Base-by-base conservation (phyloP, 2,888 invertebrate genomes). In the Lacanobia wlatinum region DNA sequence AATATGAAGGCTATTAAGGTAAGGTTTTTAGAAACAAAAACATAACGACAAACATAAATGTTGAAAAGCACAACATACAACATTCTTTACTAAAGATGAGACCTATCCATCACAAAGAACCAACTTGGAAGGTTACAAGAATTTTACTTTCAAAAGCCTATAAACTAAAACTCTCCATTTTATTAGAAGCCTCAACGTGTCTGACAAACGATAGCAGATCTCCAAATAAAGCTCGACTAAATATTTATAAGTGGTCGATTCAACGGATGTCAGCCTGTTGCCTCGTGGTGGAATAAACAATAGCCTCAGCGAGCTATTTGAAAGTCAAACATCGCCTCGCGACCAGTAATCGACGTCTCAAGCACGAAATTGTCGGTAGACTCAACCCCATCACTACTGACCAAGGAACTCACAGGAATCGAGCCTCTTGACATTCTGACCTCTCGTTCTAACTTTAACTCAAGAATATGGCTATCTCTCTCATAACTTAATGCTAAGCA, bases 291-390 rank as follows among this genome's bases (percentile, higher is more conserved):
- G 87, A 88, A 92, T 92, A 90, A 91, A 94, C 92, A 93, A 92
- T 91, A 90, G 91, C 73, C 87, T 83, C 80, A 77, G 75, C 64
- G 34, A 72, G 87, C 87, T 90, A 94, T 93, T 94, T 92, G 91
- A 92, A 94, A 94, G 90, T 93, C 93, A 93, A 94, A 92, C 90
- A 91, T 90, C 89, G 87, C 61, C 59, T 86, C 65, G 86, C 85
- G 86, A 87, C 86, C 87, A 90, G 92, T 92, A 94, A 94, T 94
- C 92, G 92, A 93, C 92, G 90, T 93, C 92, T 93, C 92, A 92
- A 93, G 90, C 91, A 91, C 92, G 86, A 89, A 90, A 91, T 90
- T 87, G 88, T 90, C 89, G 88, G 89, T 90, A 87, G 85, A 88
- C 74, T 67, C 67, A 76, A 85, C 90, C 82, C 90, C 91, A 91